Evolutionary conservation across 2,888 invertebrate species (phyloP).

Genomic region (Platycnemis pennipes): DNA sequence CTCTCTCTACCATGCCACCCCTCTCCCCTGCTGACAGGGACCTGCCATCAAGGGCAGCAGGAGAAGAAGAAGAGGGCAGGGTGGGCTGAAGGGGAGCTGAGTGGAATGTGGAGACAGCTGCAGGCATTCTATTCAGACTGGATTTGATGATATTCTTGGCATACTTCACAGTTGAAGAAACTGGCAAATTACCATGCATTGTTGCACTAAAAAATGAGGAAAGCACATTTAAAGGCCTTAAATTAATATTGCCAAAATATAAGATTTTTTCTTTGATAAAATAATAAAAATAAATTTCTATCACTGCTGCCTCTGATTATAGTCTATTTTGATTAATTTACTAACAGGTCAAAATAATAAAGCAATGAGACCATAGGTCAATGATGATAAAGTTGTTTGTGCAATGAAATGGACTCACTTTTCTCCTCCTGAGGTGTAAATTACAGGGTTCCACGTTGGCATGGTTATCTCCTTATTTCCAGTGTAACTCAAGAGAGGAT

Average conservation of each 20-base stretch:
- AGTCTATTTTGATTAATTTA: neutral
- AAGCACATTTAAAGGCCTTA: neutral
- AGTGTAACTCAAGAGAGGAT: slow-evolving; percentile 51
- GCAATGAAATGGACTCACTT: slow-evolving; percentile 49
- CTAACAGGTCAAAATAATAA: neutral
- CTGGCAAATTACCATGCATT: slow-evolving; percentile 68
- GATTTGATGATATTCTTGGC: slow-evolving; percentile 71
- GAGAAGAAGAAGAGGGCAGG: slow-evolving; percentile 76
- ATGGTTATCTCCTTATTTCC: slow-evolving; percentile 38
- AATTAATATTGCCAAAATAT: neutral
- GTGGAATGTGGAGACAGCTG: slow-evolving; percentile 75
- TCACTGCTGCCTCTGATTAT: neutral
- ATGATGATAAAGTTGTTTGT: too few relatives aligned
- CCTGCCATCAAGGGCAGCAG: slow-evolving; percentile 76
- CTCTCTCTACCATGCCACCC: slow-evolving; percentile 72
- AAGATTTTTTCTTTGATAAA: neutral
- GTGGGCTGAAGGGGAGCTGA: slow-evolving; percentile 76
- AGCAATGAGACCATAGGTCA: neutral
- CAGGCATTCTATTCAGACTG: slow-evolving; percentile 74
- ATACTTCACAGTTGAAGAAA: slow-evolving; percentile 55
- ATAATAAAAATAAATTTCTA: neutral
- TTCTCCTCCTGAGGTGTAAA: slow-evolving; percentile 46
- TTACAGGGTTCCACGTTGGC: slow-evolving; percentile 43
- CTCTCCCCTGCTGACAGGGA: slow-evolving; percentile 74
- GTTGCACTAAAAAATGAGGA: slow-evolving; percentile 44